These are phyloP conservation scores for Uropetala carovei DNA, from an alignment of 2,888 invertebrate genomes.

Conservation along the genomic window DNA sequence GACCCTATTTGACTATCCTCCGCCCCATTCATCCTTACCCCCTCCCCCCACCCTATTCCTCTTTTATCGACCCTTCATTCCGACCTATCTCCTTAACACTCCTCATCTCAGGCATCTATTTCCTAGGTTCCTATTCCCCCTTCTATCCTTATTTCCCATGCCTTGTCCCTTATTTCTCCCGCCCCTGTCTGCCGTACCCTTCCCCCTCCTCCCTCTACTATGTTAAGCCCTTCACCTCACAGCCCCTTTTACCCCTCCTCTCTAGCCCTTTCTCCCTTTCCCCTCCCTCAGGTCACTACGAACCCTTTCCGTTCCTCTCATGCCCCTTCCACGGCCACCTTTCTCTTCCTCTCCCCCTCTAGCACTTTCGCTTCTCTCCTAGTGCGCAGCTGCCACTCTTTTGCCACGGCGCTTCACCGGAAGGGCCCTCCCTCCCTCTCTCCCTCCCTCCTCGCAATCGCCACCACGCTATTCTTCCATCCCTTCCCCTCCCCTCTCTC, in stretches of 20 bases:
- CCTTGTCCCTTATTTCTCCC: background rate
- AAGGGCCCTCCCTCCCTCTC: conserved; percentile 65
- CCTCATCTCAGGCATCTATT: background rate
- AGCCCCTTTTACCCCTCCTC: conserved; percentile 75
- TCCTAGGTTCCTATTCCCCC: background rate
- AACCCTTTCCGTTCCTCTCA: background rate
- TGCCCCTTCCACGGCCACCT: conserved; percentile 72
- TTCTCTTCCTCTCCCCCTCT: conserved; percentile 70
- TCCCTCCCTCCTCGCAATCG: conserved; percentile 35
- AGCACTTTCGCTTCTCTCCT: conserved; percentile 60
- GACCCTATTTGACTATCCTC: background rate
- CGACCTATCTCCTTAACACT: background rate
- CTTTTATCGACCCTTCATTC: background rate
- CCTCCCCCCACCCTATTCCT: background rate
- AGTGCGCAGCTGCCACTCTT: conserved; percentile 65
- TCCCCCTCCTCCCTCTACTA: background rate
- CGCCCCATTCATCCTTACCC: background rate
- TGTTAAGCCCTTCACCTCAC: conserved; percentile 71
- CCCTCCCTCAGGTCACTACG: background rate
- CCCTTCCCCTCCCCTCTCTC: conserved; percentile 65
- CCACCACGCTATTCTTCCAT: too few species aligned
- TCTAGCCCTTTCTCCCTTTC: background rate
- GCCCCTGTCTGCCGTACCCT: too few species aligned
- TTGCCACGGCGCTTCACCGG: conserved; percentile 58
- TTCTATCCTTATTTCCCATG: background rate